Base-by-base conservation (phyloP, 2,113 vertebrate species). In the Tachuris rubrigastra region DNA sequence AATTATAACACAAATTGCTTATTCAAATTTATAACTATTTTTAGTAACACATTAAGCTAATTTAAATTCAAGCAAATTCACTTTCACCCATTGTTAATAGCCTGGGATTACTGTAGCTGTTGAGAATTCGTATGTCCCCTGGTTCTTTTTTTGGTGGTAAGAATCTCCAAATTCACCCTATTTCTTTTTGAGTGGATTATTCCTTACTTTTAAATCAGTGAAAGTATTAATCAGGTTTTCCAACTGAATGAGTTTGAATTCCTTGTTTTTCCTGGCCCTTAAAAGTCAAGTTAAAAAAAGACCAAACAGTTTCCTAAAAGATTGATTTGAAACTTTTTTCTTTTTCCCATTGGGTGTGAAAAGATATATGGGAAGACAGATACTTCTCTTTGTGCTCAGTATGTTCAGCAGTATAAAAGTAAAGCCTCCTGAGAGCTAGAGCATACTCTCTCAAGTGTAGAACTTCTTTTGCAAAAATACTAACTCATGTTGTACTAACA, bases 161-260 rank as follows among this genome's bases (percentile, higher is more conserved):
- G 39, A 90, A 74, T 74, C 35, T 89, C 67, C 68, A 92, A 63
- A 86, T 90, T 92, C 30, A 83, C 52, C 33, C 35, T 2, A 33
- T 86, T 94, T 95, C 53, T 83, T 90, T 62, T 83, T 39, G 25
- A 62, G 41, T 90, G 46, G 42, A 90, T 95, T 93, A 92, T 77
- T 90, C 39, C 27, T 93, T 60, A 52, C 63, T 95, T 92, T 60
- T 84, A 74, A 84, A 89, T 89, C 79, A 86, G 68, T 52, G 50
- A 63, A 93, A 88, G 21, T 59, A 81, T 93, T 95, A 92, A 96
- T 89, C 79, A 92, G 55, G 83, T 95, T 95, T 95, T 95, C 76
- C 56, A 92, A 31, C 37, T 59, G 68, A 74, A 86, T 78, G 59
- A 78, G 12, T 71, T 28, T 92, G 39, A 90, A 92, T 84, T 90